Evolutionary conservation across 1,140 invertebrate species (phyloP).

Genomic region (Platyscapa corneri): DNA sequence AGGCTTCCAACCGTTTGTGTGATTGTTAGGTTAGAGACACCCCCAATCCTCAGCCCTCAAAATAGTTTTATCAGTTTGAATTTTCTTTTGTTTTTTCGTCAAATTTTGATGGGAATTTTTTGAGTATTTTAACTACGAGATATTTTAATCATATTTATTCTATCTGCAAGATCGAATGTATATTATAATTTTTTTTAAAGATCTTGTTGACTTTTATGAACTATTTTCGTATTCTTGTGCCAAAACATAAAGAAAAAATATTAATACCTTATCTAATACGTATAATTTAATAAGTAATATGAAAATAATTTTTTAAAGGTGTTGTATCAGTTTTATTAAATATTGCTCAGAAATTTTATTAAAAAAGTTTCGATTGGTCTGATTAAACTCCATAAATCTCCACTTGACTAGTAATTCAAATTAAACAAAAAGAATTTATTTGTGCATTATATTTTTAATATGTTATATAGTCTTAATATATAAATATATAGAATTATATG

Average conservation of each 20-base stretch:
- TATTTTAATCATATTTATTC: background rate
- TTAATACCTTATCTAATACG: slow-evolving; percentile 1
- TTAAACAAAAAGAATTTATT: background rate
- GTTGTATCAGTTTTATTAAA: background rate
- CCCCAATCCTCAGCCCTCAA: slow-evolving; percentile 30
- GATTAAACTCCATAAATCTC: background rate
- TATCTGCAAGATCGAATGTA: background rate
- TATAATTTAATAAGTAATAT: background rate
- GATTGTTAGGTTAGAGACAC: background rate
- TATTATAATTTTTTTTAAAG: background rate
- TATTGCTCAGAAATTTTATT: background rate
- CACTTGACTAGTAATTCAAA: background rate
- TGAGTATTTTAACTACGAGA: background rate
- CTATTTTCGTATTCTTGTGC: slow-evolving; percentile 47
- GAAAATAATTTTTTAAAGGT: slow-evolving; percentile 4
- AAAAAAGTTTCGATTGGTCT: slow-evolving; percentile 19
- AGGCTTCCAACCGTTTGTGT: slow-evolving; percentile 29
- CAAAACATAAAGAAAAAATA: slow-evolving; percentile 28
- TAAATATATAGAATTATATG: background rate
- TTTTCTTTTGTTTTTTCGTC: background rate
- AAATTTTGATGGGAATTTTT: slow-evolving; percentile 14
- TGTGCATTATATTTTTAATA: slow-evolving; percentile 18
- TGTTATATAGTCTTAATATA: slow-evolving; percentile 42
- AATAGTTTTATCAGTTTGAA: background rate
- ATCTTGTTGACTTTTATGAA: slow-evolving; percentile 41